phyloP scores from a whole-genome alignment of 1,140 invertebrate genomes.

The Lutraria rhynchaena region DNA sequence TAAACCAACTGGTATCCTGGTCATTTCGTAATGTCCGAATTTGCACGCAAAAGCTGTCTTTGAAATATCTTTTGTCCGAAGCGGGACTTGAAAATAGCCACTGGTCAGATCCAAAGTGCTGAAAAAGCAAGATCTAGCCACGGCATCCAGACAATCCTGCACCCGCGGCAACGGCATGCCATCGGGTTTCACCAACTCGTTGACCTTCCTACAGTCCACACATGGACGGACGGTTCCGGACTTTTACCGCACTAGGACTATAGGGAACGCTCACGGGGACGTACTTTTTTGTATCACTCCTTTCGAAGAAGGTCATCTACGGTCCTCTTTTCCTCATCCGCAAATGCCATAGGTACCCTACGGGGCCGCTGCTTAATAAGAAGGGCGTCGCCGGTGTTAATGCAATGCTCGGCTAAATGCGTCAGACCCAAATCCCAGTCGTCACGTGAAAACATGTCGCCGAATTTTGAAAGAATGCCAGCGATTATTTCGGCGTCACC shows the following conservation, averaged over 20 bases:
- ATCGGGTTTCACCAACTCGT: slow-evolving; percentile 34
- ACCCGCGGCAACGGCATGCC: not conserved
- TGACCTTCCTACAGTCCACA: not conserved
- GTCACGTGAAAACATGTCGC: not conserved
- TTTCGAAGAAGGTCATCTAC: not conserved
- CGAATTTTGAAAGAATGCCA: not conserved
- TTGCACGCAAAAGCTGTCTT: slow-evolving; percentile 70
- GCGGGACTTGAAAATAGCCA: slow-evolving; percentile 76
- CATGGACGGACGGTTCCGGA: not conserved
- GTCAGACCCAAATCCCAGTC: not conserved
- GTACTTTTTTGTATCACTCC: not conserved
- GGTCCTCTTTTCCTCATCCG: not conserved
- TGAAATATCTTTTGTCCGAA: slow-evolving; percentile 72
- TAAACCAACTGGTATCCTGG: slow-evolving; percentile 6
- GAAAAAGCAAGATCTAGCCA: not conserved
- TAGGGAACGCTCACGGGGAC: not conserved
- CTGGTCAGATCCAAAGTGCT: not conserved
- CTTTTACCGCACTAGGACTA: slow-evolving; percentile 16
- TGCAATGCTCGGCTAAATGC: not conserved
- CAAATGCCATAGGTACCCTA: not conserved
- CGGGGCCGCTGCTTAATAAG: not conserved
- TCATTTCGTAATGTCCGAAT: not conserved
- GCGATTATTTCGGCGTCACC: too few species aligned
- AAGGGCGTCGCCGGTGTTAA: not conserved
- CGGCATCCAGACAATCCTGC: slow-evolving; percentile 2